Base-by-base conservation (phyloP, 2,113 vertebrate genomes). In the Erpornis zantholeuca region DNA sequence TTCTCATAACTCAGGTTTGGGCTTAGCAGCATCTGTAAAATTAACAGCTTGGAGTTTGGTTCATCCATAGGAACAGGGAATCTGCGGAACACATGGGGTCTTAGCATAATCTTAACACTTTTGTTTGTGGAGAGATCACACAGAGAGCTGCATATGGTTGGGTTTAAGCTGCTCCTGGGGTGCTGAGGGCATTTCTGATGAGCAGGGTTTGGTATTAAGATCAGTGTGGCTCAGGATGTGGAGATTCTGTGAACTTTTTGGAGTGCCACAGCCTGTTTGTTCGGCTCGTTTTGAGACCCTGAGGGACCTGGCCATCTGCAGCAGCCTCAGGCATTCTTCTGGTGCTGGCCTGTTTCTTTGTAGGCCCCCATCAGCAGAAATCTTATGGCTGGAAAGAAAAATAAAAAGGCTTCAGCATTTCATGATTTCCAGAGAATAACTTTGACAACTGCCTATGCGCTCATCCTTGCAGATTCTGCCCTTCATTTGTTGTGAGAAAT, bases 1-100 rank as follows among this genome's bases (percentile, higher is more conserved):
- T 92, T 91, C 82, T 91, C 28, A 40, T 81, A 93, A 80, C 65
- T 61, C 36, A 50, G 72, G 45, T 76, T 80, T 82, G 94, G 82
- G 27, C 75, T 90, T 94, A 95, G 79, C 60, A 88, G 31, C 90
- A 68, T 88, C 75, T 93, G 75, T 95, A 96, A 90, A 91, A 92
- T 95, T 94, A 96, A 78, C 88, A 92, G 66, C 87, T 90, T 79
- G 2, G 2, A 40, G 76, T 49, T 86, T 9, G 18, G 33, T 86
- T 93, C 85, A 45, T 83, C 68, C 11, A 2, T 40, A 73, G 52
- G 69, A 86, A 25, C 2, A 1, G 36, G 24, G 35, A 88, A 25
- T 83, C 93, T 97, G 96, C 72, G 84, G 77, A 91, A 82, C 80
- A 93, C 91, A 59, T 95, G 87, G 63, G 56, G 28, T 77, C 84